Conservation (phyloP, 2,888 invertebrate genomes). For the Scaeva pyrastri region DNA sequence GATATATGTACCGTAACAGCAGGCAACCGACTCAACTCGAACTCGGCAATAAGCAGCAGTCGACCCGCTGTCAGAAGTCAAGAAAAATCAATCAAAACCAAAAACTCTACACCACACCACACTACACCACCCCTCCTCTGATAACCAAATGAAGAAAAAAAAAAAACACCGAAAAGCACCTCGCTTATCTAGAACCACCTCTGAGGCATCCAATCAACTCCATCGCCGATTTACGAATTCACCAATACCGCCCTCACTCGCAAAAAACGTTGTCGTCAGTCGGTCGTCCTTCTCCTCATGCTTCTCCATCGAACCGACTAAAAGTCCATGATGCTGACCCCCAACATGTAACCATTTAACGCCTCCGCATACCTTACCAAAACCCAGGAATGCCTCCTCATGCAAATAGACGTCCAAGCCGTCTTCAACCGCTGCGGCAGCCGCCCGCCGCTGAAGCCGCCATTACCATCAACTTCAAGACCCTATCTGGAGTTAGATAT, state of each 20-base stretch:
- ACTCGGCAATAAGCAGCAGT: slow-evolving; percentile 24
- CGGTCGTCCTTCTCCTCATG: neutral
- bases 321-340: slow-evolving; percentile 66
- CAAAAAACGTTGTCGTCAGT: slow-evolving; percentile 22
- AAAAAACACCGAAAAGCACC: slow-evolving; percentile 33
- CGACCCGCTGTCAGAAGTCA: slow-evolving; percentile 72
- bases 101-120: slow-evolving; percentile 36
- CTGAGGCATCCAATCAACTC: slow-evolving; percentile 72
- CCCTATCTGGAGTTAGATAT: slow-evolving; percentile 73
- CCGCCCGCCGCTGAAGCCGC: neutral
- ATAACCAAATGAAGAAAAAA: neutral
- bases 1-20: slow-evolving; percentile 1
- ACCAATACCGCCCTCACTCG: slow-evolving; percentile 38
- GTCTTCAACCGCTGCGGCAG: neutral
- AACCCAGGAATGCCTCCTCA: slow-evolving; percentile 64
- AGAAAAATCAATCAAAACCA: slow-evolving; percentile 72
- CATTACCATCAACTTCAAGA: slow-evolving; percentile 29
- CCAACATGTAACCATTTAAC: slow-evolving; percentile 75
- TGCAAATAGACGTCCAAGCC: slow-evolving; percentile 68
- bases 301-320: neutral
- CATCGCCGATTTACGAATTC: slow-evolving; percentile 63
- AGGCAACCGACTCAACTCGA: neutral
- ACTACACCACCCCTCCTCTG: slow-evolving; percentile 5
- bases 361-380: slow-evolving; percentile 69
- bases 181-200: slow-evolving; percentile 66